Percentiles rank a stretch among this genome's conserved stretches.
phyloP scores from a whole-genome alignment of 2,113 vertebrate species.

The Gymnocephalus cernua region DNA sequence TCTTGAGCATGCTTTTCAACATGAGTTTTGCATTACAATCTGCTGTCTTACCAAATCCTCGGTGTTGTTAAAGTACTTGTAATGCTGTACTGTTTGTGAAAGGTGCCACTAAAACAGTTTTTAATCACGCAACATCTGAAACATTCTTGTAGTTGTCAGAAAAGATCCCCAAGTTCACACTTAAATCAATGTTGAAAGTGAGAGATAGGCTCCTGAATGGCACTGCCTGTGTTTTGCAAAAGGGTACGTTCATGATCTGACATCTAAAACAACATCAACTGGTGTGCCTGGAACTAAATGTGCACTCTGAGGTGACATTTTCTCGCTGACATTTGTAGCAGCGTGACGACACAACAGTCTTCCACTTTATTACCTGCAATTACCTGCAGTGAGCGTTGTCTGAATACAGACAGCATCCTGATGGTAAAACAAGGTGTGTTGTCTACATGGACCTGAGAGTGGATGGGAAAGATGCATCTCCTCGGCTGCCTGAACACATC shows the following conservation, averaged over 20 bases:
- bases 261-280: neutral
- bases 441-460: slow-evolving; percentile 3
- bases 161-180: neutral
- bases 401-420: slow-evolving; percentile 10
- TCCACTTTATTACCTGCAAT: slow-evolving; percentile 54
- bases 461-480: slow-evolving; percentile 1
- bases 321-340: slow-evolving; percentile 10
- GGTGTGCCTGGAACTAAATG: slow-evolving; percentile 2
- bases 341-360: slow-evolving; percentile 5
- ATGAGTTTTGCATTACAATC: neutral
- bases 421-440: slow-evolving; percentile 34
- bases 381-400: slow-evolving; percentile 6
- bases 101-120: neutral
- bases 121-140: neutral
- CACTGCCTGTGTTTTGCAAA: neutral
- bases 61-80: neutral
- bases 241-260: neutral
- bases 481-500: slow-evolving; percentile 11
- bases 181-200: neutral
- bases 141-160: neutral
- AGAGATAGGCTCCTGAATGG: slow-evolving; percentile 5
- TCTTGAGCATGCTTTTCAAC: neutral
- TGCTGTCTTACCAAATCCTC: neutral
- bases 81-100: neutral
- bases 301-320: neutral